Conservation (phyloP, 2,888 invertebrate genomes). For the Cerastoderma edule region DNA sequence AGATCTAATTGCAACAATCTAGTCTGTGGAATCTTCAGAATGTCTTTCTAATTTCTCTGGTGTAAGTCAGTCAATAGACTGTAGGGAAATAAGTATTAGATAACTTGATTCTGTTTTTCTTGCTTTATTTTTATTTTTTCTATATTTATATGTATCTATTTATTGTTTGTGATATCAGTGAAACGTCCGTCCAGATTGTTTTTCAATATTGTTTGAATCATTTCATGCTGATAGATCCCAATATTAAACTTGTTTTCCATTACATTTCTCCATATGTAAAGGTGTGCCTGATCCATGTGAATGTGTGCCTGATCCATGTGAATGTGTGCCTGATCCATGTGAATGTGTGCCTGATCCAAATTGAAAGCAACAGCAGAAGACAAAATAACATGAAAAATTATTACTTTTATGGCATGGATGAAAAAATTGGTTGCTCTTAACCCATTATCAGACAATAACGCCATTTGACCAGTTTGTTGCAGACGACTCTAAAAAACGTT, state of each 20-base stretch:
- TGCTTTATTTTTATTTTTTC: neutral
- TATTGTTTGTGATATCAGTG: slow-evolving; percentile 5
- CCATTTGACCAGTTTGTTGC: too few species aligned
- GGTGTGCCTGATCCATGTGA: neutral
- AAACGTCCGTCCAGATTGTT: neutral
- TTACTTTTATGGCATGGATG: too few species aligned
- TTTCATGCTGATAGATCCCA: too few species aligned
- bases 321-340: neutral
- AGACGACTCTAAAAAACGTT: too few species aligned
- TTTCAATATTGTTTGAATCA: neutral
- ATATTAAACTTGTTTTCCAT: neutral
- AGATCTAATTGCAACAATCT: too few species aligned
- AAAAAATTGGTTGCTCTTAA: too few species aligned
- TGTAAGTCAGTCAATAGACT: too few species aligned
- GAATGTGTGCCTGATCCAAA: neutral
- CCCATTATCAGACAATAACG: too few species aligned
- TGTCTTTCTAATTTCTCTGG: too few species aligned
- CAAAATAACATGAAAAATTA: too few species aligned
- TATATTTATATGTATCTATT: neutral
- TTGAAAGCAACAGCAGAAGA: neutral
- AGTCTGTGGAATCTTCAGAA: too few species aligned
- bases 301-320: neutral
- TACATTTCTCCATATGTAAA: neutral
- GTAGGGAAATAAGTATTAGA: too few species aligned
- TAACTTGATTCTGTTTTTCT: neutral